phyloP scores from a whole-genome alignment of 2,888 invertebrate genomes.

The Apocheima hispidaria region DNA sequence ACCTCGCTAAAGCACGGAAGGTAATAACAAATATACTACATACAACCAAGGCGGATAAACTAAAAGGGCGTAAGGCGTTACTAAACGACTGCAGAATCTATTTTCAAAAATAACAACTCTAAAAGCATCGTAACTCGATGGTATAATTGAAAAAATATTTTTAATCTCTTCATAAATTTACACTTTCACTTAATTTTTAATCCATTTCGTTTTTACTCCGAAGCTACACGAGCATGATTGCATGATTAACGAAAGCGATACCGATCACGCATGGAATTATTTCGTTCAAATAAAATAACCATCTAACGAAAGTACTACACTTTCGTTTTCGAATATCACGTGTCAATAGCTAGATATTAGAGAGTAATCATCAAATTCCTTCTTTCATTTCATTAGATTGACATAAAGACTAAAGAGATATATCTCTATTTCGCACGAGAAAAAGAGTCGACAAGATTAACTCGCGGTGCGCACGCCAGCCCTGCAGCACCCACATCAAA shows the following conservation, averaged over 20 bases:
- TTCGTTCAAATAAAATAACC: constrained; percentile 16
- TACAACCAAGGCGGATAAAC: constrained; percentile 20
- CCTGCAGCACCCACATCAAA: no score
- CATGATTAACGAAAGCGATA: constrained; percentile 31
- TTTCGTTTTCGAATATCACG: constrained; percentile 23
- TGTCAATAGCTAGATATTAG: constrained; percentile 4
- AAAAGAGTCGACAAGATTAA: no score
- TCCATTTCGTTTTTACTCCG: constrained; percentile 30
- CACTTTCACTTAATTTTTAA: constrained; percentile 33
- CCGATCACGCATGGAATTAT: constrained; percentile 32
- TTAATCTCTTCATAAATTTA: constrained; percentile 24
- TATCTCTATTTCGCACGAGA: no score
- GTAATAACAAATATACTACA: constrained; percentile 83
- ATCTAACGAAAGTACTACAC: constrained; percentile 10
- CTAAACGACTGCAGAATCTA: constrained; percentile 19
- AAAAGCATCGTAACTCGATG: constrained; percentile 4
- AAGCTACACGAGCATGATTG: constrained; percentile 31
- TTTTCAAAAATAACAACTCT: constrained; percentile 10
- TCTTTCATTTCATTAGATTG: background rate
- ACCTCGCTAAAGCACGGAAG: constrained; percentile 95
- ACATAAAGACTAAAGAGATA: no score
- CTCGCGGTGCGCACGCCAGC: no score
- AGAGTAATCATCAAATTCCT: background rate
- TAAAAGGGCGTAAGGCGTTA: constrained; percentile 21
- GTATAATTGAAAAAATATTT: constrained; percentile 8